Percentiles rank a stretch among this genome's conserved stretches.
Conservation (phyloP, 2,797 vertebrate species). For the Syndactyla subalaris region DNA sequence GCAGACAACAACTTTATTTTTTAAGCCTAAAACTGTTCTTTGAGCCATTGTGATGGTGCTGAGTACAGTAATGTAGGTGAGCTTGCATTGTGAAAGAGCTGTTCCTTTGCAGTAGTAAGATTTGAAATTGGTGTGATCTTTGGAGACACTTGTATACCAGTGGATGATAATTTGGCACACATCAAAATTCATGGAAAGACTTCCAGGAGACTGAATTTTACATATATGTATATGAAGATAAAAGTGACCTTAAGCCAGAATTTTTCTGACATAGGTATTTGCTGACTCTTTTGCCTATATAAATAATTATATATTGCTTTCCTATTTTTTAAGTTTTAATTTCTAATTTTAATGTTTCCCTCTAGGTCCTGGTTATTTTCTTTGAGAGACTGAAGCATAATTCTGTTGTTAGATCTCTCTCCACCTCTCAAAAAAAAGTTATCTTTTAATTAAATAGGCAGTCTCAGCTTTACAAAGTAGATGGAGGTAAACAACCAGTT, state of each 20-base stretch:
- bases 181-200: not conserved
- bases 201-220: not conserved
- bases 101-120: not conserved
- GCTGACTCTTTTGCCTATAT: not conserved
- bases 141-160: not conserved
- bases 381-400: not conserved
- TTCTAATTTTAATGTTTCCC: not conserved
- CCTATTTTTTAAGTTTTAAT: not conserved
- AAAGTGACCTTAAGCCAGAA: not conserved
- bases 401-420: not conserved
- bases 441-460: not conserved
- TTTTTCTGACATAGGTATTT: not conserved
- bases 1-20: not conserved
- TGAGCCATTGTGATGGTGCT: not conserved
- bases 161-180: not conserved
- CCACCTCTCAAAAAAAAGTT: not conserved
- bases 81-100: not conserved
- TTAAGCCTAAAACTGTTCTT: not conserved
- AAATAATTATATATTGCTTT: not conserved
- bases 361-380: not conserved
- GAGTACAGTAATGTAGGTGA: not conserved
- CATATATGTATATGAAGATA: not conserved
- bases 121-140: not conserved
- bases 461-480: not conserved
- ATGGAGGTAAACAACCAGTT: not conserved